Percentiles rank a stretch among this genome's conserved stretches.
phyloP scores from a whole-genome alignment of 2,113 vertebrate genomes.

The Menura novaehollandiae region DNA sequence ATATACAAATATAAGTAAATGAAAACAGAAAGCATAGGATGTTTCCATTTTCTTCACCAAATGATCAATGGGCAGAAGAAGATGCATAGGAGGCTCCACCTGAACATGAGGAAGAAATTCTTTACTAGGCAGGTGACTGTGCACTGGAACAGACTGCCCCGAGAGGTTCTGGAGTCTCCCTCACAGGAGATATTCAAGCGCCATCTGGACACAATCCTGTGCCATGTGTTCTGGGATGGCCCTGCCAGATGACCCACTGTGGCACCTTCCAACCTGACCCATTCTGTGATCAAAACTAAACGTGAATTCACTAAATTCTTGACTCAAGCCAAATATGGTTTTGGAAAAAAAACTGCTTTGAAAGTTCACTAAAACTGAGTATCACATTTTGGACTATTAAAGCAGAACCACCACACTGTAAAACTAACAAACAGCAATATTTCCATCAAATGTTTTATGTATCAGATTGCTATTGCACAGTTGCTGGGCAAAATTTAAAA shows the following conservation, averaged over 20 bases:
- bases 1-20: neutral
- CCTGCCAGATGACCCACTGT: neutral
- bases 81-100: neutral
- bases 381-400: neutral
- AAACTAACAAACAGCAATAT: neutral
- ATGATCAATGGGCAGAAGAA: neutral
- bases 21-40: neutral
- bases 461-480: neutral
- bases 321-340: neutral
- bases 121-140: accelerated
- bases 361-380: neutral
- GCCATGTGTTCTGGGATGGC: neutral
- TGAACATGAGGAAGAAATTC: neutral
- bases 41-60: neutral
- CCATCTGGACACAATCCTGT: no score
- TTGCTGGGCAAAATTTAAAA: neutral
- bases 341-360: neutral
- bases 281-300: neutral
- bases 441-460: neutral
- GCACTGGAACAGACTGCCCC: neutral
- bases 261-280: neutral
- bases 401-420: neutral
- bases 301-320: neutral
- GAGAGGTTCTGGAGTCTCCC: neutral
- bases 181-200: neutral